Base-by-base conservation (phyloP, 2,113 vertebrate species). In the Nerophis ophidion region DNA sequence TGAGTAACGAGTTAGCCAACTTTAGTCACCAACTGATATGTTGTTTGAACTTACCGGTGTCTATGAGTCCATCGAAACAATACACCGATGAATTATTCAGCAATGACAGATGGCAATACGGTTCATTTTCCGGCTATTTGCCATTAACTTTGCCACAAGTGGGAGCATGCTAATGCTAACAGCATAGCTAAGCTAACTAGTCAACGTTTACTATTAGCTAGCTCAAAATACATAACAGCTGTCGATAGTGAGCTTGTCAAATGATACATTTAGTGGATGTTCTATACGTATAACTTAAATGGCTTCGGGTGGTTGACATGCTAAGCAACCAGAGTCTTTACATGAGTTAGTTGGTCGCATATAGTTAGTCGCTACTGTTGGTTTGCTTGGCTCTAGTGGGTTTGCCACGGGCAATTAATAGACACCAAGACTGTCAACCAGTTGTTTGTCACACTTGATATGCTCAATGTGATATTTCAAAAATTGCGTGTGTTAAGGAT, bases 331-430 rank as follows among this genome's bases (percentile, higher is more conserved):
- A 11, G 51, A 36, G 58, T 80, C 57, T 60, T 47, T 26, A 57
- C 58, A 36, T 8, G 63, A 84, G 66, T 81, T 80, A 75, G 63
- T 82, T 75, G 72, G 68, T n/a, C 16, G 11, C 34, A 56, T 38
- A 59, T 38, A 59, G 71, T 79, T 75, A 81, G 80, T 85, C 82
- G 63, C 49, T 77, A 83, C 71, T 85, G 26, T 4, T 82, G 72
- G 75, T 72, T 11, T 71, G 55, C 68, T 61, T 68, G 65, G 60
- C 69, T 44, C 36, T 70, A 68, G 79, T 73, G 57, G 62, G 59
- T 64, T 62, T 81, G 74, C 63, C 72, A 70, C 75, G 65, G 71
- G 53, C 70, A 74, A 65, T 70, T 79, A 57, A 72, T 73, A 62
- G 34, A 66, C 67, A 54, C 50, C 66, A 35, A 47, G 47, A 51